Conservation (phyloP, 2,888 invertebrate genomes). For the Ptychoptera contaminata region DNA sequence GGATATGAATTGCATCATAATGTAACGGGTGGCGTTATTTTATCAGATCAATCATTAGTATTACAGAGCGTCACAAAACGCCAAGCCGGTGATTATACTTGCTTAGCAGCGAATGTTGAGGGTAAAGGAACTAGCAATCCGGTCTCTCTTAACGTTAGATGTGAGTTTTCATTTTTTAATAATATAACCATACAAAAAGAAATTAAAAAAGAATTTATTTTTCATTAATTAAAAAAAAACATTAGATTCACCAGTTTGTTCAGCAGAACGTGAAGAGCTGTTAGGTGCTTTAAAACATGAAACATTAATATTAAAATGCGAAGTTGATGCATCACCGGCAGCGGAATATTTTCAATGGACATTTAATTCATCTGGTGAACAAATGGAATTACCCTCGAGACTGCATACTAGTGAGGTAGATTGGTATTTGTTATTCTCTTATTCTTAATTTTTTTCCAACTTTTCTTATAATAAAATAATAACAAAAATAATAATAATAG, state of each 20-base stretch:
- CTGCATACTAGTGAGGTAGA: constrained; percentile 33
- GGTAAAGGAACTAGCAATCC: constrained; percentile 64
- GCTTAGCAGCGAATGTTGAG: constrained; percentile 70
- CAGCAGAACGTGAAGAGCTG: constrained; percentile 61
- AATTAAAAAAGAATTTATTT: not conserved
- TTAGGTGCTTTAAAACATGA: constrained; percentile 79
- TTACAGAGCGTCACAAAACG: constrained; percentile 68
- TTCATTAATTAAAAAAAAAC: constrained; percentile 1
- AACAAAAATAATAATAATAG: too few species aligned
- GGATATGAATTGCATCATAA: constrained; percentile 71
- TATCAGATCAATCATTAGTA: constrained; percentile 74
- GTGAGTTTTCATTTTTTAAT: constrained; percentile 35
- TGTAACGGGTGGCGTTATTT: constrained; percentile 61
- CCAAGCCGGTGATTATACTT: constrained; percentile 77
- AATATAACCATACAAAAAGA: constrained; percentile 3
- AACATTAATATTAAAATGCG: constrained; percentile 69
- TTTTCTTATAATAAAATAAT: too few species aligned
- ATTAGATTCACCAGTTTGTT: constrained; percentile 50
- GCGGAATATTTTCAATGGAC: constrained; percentile 80
- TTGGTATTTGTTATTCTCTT: constrained; percentile 3
- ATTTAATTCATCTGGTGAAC: constrained; percentile 81
- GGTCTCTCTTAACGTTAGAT: constrained; percentile 50
- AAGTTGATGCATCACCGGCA: constrained; percentile 79
- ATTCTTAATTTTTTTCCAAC: too few species aligned
- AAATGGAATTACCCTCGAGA: constrained; percentile 59